Evolutionary conservation across 2,888 invertebrate species (phyloP), one percentile per base, ranked within the genome.

Genomic region (Drosophila robusta): DNA sequence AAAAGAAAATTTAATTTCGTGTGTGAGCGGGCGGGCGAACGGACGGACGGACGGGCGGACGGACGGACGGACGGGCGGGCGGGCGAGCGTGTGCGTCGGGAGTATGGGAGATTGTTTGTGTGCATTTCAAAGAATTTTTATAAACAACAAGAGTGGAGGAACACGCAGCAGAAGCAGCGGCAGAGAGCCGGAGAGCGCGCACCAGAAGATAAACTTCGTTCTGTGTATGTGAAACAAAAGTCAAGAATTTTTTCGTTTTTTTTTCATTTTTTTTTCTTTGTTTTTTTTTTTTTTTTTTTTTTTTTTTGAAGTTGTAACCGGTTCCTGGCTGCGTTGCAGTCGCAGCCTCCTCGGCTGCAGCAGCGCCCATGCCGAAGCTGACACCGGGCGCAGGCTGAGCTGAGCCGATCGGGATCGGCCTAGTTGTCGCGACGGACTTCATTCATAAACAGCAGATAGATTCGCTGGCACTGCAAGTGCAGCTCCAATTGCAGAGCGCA

Each of bases 41-140:
- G n/a, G n/a, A n/a, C n/a, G n/a, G n/a, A n/a, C n/a, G n/a, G n/a
- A n/a, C n/a, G n/a, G n/a, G n/a, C n/a, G n/a, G n/a, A n/a, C n/a
- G n/a, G n/a, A n/a, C n/a, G n/a, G n/a, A n/a, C n/a, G n/a, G n/a
- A n/a, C n/a, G n/a, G 22, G 22, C 22, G 22, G 3, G 22, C 3
- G 22, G 2, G 3, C 22, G 22, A 22, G 22, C 3, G 22, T 22
- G 22, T 3, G 22, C 7, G 29, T 12, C 12, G 34, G 34, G 45
- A 32, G 58, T 52, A 42, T 51, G 55, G 60, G 29, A 52, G 63
- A 60, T 65, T 69, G 76, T 63, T 63, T 78, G 86, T 87, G 71
- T 82, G 83, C 78, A 86, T 88, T 83, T 83, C 88, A 83, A 88
- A 83, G 88, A 88, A 88, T 86, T 88, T 78, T 77, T 86, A 86